Conservation (phyloP, 23 tunicate species). For the Oikopleura vanhoeffeni region DNA sequence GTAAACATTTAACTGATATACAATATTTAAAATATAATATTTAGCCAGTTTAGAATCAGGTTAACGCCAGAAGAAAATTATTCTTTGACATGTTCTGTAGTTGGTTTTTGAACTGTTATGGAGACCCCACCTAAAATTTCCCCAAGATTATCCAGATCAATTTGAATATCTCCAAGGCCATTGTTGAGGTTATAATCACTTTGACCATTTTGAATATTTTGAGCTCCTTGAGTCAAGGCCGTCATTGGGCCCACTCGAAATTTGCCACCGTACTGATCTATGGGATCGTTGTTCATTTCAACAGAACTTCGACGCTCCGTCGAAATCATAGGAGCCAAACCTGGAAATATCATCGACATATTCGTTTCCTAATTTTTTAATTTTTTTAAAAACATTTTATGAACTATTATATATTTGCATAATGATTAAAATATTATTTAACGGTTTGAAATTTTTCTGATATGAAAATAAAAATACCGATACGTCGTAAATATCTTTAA, state of each 20-base stretch:
- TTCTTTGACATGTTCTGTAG: background rate
- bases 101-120: background rate
- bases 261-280: background rate
- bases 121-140: background rate
- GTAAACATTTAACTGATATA: no score
- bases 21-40: no score
- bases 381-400: no score
- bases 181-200: background rate
- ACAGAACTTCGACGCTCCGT: background rate
- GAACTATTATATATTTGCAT: no score
- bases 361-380: no score
- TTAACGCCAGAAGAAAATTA: no score
- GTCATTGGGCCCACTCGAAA: background rate
- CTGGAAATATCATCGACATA: background rate
- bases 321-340: background rate
- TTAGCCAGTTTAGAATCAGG: no score
- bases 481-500: no score
- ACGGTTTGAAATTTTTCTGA: no score
- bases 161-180: background rate
- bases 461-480: no score
- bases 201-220: background rate
- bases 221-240: background rate
- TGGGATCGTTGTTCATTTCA: background rate
- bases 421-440: no score
- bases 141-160: constrained; percentile 5